Evolutionary conservation across 37 sponge, comb jelly and placozoan genomes (phyloP).

Genomic region (Crambe crambe): DNA sequence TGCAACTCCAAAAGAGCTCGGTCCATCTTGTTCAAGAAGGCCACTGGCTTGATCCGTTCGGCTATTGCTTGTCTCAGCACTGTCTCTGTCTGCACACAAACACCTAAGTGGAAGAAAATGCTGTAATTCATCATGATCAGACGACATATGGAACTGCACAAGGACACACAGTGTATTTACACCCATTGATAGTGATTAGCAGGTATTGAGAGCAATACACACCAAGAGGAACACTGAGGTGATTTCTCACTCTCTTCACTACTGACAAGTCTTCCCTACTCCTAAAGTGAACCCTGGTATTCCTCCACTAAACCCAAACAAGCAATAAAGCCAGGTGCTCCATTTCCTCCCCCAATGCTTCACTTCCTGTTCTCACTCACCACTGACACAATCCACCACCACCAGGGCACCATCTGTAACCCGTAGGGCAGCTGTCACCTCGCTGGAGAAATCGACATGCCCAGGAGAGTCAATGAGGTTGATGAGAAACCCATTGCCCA

Average conservation of each 20-base stretch:
- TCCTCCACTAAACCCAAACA: too few species aligned
- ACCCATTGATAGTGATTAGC: too few species aligned
- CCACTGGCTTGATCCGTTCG: conserved; percentile 96
- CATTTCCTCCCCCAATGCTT: not conserved
- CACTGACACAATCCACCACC: conserved; percentile 98
- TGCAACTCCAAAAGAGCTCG: conserved; percentile 98
- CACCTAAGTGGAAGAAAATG: conserved; percentile 56
- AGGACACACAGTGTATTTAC: too few species aligned
- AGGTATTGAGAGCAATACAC: too few species aligned
- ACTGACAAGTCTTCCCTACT: too few species aligned
- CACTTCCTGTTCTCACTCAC: conserved; percentile 45
- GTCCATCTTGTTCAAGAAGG: conserved; percentile 99
- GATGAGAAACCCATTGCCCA: conserved; percentile 96
- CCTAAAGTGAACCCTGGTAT: too few species aligned
- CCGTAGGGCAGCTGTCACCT: conserved; percentile 98
- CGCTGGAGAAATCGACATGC: conserved; percentile 97
- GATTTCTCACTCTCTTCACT: too few species aligned
- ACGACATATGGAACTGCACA: not conserved
- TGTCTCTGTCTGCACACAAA: conserved; percentile 98
- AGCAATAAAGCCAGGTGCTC: too few species aligned
- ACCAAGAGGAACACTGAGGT: too few species aligned
- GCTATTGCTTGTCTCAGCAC: conserved; percentile 98
- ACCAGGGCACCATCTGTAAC: conserved; percentile 99
- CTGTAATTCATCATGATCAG: not conserved
- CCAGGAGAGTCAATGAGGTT: conserved; percentile 99